Evolutionary conservation across 2,113 vertebrate species (phyloP).

Genomic region (Dissostichus mawsoni): DNA sequence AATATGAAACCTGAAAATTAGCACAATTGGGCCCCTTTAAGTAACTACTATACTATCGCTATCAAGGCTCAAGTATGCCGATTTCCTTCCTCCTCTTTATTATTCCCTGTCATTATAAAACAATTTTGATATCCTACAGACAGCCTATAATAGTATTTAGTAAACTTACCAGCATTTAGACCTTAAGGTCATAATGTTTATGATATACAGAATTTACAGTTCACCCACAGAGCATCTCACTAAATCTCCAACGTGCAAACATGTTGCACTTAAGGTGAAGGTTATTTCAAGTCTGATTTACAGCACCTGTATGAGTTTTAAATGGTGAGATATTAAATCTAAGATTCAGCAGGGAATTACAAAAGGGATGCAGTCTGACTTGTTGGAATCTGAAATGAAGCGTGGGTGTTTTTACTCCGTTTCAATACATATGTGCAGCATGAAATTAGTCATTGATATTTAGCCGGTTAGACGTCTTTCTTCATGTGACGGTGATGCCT

Average conservation of each 20-base stretch:
- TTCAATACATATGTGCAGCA: not conserved
- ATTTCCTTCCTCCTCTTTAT: not conserved
- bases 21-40: not conserved
- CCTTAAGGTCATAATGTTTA: conserved; percentile 29
- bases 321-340: conserved; percentile 42
- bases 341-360: conserved; percentile 31
- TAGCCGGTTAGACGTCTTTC: conserved; percentile 1
- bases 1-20: too few species aligned
- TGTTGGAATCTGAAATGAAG: not conserved
- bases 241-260: conserved; percentile 28
- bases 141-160: conserved; percentile 44
- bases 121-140: conserved; percentile 29
- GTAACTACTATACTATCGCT: not conserved
- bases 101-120: conserved; percentile 29
- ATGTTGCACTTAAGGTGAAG: conserved; percentile 44
- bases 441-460: conserved; percentile 14
- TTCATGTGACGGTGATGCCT: conserved; percentile 33
- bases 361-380: not conserved
- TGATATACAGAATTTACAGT: conserved; percentile 23
- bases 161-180: conserved; percentile 29
- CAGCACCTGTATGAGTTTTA: conserved; percentile 14
- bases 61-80: not conserved
- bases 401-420: not conserved
- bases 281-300: conserved; percentile 45
- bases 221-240: conserved; percentile 26